Evolutionary conservation across 2,797 vertebrate species (phyloP).

Genomic region (Hyperoplus immaculatus): DNA sequence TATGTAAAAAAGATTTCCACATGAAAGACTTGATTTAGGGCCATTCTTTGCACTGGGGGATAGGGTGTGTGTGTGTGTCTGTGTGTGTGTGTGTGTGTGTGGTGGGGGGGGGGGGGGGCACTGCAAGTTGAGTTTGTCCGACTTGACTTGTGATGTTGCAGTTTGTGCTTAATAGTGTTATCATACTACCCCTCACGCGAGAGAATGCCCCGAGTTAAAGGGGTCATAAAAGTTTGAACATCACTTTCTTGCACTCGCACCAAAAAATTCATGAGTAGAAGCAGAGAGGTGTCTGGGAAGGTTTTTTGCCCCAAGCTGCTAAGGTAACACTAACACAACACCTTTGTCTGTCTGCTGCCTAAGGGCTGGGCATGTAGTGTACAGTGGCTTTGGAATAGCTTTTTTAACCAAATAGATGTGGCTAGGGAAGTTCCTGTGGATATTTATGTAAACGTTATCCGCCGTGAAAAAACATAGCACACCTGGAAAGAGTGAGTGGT

Average conservation of each 20-base stretch:
- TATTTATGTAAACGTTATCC: background rate
- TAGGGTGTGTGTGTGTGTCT: no score
- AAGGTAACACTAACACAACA: background rate
- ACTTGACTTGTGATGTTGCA: background rate
- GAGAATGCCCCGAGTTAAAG: constrained; percentile 5
- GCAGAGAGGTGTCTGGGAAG: background rate
- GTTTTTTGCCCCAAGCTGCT: background rate
- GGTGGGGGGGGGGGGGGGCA: background rate
- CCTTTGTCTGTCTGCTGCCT: no score
- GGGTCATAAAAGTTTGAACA: constrained; percentile 12
- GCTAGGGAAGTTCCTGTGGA: background rate
- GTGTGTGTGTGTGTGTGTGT: no score
- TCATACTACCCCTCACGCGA: background rate
- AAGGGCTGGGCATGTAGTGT: no score
- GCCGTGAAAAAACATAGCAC: background rate
- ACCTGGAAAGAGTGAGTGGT: background rate
- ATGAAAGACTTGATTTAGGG: constrained; percentile 23
- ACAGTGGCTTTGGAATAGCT: no score
- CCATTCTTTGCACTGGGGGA: background rate
- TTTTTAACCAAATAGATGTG: no score
- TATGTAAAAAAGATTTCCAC: constrained; percentile 22
- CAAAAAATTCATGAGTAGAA: constrained; percentile 1
- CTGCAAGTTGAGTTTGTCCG: constrained; percentile 3
- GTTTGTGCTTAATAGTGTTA: background rate
- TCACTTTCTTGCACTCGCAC: background rate